A percentile compares a stretch with the other conserved stretches of the same genome.
Conservation (phyloP, 2,113 vertebrate genomes). For the Blennius ocellaris region DNA sequence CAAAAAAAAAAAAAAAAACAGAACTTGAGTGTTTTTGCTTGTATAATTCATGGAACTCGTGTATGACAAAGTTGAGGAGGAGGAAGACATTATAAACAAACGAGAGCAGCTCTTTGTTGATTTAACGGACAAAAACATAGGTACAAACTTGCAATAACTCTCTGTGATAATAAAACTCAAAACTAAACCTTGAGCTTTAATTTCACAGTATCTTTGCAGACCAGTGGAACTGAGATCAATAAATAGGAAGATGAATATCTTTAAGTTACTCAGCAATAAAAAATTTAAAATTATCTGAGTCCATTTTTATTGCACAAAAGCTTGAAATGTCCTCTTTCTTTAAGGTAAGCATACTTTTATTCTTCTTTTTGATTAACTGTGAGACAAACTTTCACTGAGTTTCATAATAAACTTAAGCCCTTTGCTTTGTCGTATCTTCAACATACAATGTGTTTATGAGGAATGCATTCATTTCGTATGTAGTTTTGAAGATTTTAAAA, state of each 20-base stretch:
- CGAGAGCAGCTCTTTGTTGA: not conserved
- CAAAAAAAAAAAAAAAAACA: not conserved
- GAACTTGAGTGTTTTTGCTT: conserved; percentile 1
- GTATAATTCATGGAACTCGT: not conserved
- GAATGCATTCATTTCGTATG: not conserved
- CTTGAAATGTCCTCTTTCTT: not conserved
- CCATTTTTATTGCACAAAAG: not conserved
- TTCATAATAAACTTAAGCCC: not conserved
- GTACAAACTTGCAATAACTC: not conserved
- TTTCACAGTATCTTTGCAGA: not conserved
- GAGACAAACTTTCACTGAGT: not conserved
- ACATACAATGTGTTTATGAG: not conserved
- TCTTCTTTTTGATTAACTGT: not conserved
- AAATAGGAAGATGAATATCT: not conserved
- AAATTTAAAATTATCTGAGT: not conserved
- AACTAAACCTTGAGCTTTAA: not conserved
- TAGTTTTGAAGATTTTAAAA: not conserved
- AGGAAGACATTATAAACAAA: not conserved
- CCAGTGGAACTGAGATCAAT: not conserved
- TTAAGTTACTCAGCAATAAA: not conserved
- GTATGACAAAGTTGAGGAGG: not conserved
- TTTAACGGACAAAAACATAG: not conserved
- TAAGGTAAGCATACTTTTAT: not conserved
- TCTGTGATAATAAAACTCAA: not conserved
- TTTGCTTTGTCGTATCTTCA: not conserved